Evolutionary conservation across 2,888 invertebrate species (phyloP).

Genomic region (Synergus laeviventris): DNA sequence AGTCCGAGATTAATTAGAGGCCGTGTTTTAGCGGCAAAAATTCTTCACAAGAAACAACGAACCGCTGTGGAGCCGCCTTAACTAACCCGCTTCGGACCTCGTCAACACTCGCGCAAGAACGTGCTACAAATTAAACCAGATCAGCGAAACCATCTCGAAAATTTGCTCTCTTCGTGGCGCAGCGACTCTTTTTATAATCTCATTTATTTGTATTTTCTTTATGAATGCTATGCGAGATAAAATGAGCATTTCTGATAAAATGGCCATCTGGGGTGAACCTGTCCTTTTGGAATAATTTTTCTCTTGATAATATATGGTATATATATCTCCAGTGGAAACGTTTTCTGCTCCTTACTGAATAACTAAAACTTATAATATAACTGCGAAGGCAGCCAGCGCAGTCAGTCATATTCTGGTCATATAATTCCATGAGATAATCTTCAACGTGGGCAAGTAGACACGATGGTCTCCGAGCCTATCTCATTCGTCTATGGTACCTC

Average conservation of each 20-base stretch:
- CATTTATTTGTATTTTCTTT: neutral
- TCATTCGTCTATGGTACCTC: constrained; percentile 68
- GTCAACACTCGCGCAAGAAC: constrained; percentile 70
- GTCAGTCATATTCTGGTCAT: constrained; percentile 70
- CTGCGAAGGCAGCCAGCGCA: constrained; percentile 63
- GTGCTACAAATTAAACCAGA: constrained; percentile 75
- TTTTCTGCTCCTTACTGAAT: constrained; percentile 9
- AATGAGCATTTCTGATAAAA: too few relatives aligned
- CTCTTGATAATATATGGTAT: neutral
- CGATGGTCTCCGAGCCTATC: constrained; percentile 60
- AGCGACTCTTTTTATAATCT: neutral
- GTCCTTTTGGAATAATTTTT: neutral
- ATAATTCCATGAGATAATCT: constrained; percentile 73
- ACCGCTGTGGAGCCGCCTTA: constrained; percentile 51
- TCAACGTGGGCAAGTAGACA: constrained; percentile 64
- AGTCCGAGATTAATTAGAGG: constrained; percentile 72
- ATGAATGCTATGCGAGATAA: too few relatives aligned
- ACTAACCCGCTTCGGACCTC: constrained; percentile 59
- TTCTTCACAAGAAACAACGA: constrained; percentile 57
- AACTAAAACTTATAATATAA: constrained; percentile 68
- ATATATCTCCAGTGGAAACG: neutral
- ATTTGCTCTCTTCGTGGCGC: constrained; percentile 55
- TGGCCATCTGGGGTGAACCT: neutral
- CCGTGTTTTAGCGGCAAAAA: constrained; percentile 73
- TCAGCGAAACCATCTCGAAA: constrained; percentile 71